Evolutionary conservation across 2,113 vertebrate genomes (phyloP).

Genomic region (Taxidea taxus): DNA sequence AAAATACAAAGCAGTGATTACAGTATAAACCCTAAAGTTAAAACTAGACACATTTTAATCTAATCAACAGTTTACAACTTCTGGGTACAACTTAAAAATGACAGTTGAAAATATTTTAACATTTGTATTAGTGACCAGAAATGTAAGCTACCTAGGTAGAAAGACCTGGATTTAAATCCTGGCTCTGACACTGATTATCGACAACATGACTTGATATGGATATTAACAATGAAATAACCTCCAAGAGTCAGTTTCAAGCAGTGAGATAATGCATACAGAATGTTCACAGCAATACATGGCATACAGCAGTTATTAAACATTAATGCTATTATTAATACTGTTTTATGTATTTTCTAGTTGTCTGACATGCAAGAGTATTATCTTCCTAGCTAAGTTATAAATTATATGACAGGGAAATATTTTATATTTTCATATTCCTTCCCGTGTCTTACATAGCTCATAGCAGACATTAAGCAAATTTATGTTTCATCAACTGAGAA

Average conservation of each 20-base stretch:
- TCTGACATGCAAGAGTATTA: not conserved
- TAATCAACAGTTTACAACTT: not conserved
- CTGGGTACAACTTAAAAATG: not conserved
- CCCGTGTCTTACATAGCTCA: not conserved
- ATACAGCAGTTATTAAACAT: not conserved
- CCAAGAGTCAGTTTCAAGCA: not conserved
- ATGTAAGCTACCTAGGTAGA: not conserved
- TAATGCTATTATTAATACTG: not conserved
- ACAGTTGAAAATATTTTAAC: not conserved
- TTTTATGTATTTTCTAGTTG: slow-evolving; percentile 6
- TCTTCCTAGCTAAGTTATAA: not conserved
- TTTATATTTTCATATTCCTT: not conserved
- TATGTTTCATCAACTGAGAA: not conserved
- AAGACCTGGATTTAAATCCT: not conserved
- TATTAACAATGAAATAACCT: not conserved
- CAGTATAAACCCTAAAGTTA: not conserved
- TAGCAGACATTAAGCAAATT: not conserved
- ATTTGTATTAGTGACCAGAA: not conserved
- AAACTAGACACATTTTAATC: not conserved
- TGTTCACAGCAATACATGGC: not conserved
- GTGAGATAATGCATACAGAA: not conserved
- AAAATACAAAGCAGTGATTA: not conserved
- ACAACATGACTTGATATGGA: not conserved
- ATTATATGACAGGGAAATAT: not conserved
- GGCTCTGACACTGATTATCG: not conserved